Percentiles rank a stretch among this genome's conserved stretches.
Evolutionary conservation across 2,888 invertebrate species (phyloP).

Genomic region (Campoplex capitator): DNA sequence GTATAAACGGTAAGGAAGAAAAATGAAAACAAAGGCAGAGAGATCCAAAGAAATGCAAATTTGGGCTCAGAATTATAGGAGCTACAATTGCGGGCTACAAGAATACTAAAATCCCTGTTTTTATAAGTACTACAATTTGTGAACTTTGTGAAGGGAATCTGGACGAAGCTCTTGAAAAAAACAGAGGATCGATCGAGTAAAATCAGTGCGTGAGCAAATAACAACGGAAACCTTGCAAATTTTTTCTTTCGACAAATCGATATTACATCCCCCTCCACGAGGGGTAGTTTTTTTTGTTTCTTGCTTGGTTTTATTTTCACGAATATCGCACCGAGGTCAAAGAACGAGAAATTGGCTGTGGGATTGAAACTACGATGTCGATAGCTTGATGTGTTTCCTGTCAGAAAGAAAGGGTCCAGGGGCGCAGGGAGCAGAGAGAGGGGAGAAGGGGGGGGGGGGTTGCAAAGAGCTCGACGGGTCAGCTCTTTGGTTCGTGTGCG

Average conservation of each 20-base stretch:
- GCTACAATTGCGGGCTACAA: neutral
- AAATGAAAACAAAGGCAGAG: neutral
- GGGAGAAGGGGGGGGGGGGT: constrained; percentile 38
- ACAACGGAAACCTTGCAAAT: neutral
- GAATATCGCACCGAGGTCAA: constrained; percentile 45
- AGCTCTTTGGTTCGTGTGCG: constrained; percentile 47
- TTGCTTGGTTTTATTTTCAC: neutral
- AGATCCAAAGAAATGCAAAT: constrained; percentile 13
- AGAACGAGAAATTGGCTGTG: constrained; percentile 57
- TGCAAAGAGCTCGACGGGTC: constrained; percentile 50
- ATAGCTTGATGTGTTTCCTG: constrained; percentile 60
- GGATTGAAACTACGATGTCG: constrained; percentile 57
- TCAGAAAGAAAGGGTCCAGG: constrained; percentile 52
- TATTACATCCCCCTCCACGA: constrained; percentile 5
- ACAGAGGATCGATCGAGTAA: neutral
- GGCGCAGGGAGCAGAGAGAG: constrained; percentile 1
- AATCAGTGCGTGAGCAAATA: neutral
- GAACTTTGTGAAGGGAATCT: no score
- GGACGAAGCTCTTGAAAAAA: neutral
- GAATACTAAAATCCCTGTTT: no score
- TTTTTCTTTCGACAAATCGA: constrained; percentile 20
- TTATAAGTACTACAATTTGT: no score
- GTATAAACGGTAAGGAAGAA: neutral
- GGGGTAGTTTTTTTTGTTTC: constrained; percentile 5
- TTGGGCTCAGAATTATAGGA: constrained; percentile 52